These are phyloP conservation scores for Plecotus auritus DNA, from an alignment of 2,113 vertebrate genomes.

Conservation along the genomic window DNA sequence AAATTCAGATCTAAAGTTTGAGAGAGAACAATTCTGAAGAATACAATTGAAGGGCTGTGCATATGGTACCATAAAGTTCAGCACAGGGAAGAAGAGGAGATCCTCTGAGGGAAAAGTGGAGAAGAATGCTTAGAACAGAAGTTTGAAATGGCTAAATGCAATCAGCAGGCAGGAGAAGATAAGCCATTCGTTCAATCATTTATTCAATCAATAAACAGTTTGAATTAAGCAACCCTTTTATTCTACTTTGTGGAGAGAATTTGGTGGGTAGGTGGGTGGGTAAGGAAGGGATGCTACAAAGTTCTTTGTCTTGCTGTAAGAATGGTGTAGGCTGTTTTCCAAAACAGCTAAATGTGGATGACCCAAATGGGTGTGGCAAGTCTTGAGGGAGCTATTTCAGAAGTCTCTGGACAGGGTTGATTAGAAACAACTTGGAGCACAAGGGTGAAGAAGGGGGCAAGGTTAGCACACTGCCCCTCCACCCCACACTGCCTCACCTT, in stretches of 20 bases:
- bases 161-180: neutral
- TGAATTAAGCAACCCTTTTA: neutral
- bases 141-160: neutral
- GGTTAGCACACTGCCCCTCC: neutral
- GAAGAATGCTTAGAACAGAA: neutral
- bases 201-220: neutral
- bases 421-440: neutral
- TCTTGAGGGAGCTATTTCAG: accelerated
- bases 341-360: neutral
- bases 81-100: neutral
- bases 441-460: accelerated
- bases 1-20: neutral
- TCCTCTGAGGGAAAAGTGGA: neutral
- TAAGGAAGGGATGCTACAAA: neutral
- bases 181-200: neutral
- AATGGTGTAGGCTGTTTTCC: neutral
- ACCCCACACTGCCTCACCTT: neutral
- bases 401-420: neutral
- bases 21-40: neutral
- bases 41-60: neutral
- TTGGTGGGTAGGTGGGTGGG: neutral
- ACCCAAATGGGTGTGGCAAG: accelerated
- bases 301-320: neutral
- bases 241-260: neutral
- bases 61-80: neutral